Conservation (phyloP, 64 coral and sea anemone genomes). For the Stichodactyla helianthus region DNA sequence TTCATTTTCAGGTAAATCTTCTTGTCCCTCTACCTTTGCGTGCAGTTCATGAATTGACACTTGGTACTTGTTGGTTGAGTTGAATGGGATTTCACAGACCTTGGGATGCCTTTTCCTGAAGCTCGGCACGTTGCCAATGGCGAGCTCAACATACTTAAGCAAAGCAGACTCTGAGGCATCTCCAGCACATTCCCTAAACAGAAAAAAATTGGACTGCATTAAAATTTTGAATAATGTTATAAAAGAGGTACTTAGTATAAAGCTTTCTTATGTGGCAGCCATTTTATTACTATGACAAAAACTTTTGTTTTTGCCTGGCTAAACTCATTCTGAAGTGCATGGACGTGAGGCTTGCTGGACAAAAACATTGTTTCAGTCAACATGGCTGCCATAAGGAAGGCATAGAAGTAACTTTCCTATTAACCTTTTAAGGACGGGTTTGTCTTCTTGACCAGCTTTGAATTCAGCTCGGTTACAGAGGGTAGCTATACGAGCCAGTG, state of each 20-base stretch:
- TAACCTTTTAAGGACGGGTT: constrained; percentile 91
- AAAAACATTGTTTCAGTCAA: neutral
- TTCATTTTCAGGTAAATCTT: constrained; percentile 28
- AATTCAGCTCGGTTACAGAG: constrained; percentile 95
- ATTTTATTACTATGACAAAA: too few relatives aligned
- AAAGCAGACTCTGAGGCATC: constrained; percentile 98
- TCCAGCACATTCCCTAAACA: constrained; percentile 74
- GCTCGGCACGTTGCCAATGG: constrained; percentile 67
- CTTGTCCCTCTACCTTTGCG: neutral
- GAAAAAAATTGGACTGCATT: neutral
- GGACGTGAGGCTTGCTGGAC: too few relatives aligned
- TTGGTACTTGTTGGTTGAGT: constrained; percentile 98
- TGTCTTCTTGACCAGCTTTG: constrained; percentile 84
- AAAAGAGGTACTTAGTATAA: too few relatives aligned
- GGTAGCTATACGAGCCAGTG: constrained; percentile 76
- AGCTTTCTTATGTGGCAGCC: too few relatives aligned
- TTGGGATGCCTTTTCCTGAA: constrained; percentile 76
- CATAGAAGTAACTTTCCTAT: neutral
- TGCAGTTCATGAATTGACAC: constrained; percentile 79
- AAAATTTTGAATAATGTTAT: neutral
- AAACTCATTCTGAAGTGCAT: too few relatives aligned
- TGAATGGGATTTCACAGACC: constrained; percentile 91
- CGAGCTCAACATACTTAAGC: constrained; percentile 85
- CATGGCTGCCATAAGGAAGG: neutral
- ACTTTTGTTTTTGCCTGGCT: too few relatives aligned